A percentile compares a stretch with the other conserved stretches of the same genome.
Evolutionary conservation across 2,113 vertebrate species (phyloP).

Genomic region (Gavia stellata): DNA sequence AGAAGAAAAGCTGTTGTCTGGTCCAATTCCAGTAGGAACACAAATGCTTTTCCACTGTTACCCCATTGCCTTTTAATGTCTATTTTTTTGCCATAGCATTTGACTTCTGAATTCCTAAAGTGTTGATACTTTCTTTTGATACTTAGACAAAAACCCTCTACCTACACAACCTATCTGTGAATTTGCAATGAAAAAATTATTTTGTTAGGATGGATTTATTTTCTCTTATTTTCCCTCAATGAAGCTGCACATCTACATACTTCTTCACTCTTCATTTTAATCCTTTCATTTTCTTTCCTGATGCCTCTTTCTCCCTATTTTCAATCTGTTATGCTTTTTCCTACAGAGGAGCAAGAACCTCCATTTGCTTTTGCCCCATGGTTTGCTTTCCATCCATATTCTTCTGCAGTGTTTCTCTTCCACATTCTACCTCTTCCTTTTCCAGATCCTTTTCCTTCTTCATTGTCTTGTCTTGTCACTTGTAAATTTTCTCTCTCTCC

Average conservation of each 20-base stretch:
- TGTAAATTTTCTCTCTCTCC: background rate
- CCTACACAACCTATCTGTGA: background rate
- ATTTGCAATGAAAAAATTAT: background rate
- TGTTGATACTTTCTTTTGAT: background rate
- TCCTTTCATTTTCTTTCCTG: background rate
- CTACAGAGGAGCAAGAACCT: background rate
- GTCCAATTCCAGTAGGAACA: background rate
- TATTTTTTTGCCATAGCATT: background rate
- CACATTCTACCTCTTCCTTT: background rate
- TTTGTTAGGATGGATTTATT: background rate
- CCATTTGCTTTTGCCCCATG: background rate
- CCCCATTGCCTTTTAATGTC: background rate
- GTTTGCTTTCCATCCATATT: background rate
- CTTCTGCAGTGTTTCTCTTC: background rate
- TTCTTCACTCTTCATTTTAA: background rate
- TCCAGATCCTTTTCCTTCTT: background rate
- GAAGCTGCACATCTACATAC: background rate
- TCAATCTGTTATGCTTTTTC: background rate
- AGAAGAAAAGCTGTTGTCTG: background rate
- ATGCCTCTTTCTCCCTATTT: background rate
- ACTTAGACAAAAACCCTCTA: background rate
- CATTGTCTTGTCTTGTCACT: background rate
- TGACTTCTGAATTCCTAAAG: background rate
- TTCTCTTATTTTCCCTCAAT: background rate
- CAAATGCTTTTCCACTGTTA: background rate